Conservation (phyloP, 2,113 vertebrate genomes). For the Rhineura floridana region DNA sequence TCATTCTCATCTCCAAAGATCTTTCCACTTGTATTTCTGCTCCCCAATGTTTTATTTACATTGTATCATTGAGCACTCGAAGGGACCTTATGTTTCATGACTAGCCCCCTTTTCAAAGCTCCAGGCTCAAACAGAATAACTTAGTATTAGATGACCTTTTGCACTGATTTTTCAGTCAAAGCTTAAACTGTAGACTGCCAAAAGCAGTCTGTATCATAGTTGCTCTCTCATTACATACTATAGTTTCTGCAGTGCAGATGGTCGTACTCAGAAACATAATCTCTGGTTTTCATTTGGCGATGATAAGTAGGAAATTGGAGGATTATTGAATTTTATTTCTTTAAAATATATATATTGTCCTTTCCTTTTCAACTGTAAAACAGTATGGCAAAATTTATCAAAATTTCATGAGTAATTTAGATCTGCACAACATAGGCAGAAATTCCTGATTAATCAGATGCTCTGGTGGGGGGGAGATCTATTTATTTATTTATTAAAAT, state of each 20-base stretch:
- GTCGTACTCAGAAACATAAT: conserved; percentile 23
- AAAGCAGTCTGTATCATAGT: conserved; percentile 42
- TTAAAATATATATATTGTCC: conserved; percentile 51
- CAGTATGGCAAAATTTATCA: conserved; percentile 59
- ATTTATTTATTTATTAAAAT: no score
- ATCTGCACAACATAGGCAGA: conserved; percentile 59
- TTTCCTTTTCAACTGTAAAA: conserved; percentile 54
- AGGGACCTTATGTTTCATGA: conserved; percentile 62
- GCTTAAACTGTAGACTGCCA: conserved; percentile 35
- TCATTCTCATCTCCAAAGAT: conserved; percentile 62
- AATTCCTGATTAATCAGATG: conserved; percentile 59
- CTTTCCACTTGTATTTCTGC: conserved; percentile 62
- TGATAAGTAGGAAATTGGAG: conserved; percentile 11
- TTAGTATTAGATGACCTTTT: conserved; percentile 60
- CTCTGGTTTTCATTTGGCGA: conserved; percentile 4
- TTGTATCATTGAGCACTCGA: conserved; percentile 55
- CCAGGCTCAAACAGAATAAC: conserved; percentile 71
- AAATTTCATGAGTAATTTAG: conserved; percentile 57
- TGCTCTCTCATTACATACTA: background rate
- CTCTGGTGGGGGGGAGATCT: conserved; percentile 35
- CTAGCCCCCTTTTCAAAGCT: conserved; percentile 70
- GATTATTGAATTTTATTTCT: conserved; percentile 49
- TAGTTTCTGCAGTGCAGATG: conserved; percentile 27
- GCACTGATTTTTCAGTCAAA: conserved; percentile 53
- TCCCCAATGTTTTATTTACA: conserved; percentile 73